Evolutionary conservation across 2,888 invertebrate species (phyloP).

Genomic region (Dicyrtomina minuta): DNA sequence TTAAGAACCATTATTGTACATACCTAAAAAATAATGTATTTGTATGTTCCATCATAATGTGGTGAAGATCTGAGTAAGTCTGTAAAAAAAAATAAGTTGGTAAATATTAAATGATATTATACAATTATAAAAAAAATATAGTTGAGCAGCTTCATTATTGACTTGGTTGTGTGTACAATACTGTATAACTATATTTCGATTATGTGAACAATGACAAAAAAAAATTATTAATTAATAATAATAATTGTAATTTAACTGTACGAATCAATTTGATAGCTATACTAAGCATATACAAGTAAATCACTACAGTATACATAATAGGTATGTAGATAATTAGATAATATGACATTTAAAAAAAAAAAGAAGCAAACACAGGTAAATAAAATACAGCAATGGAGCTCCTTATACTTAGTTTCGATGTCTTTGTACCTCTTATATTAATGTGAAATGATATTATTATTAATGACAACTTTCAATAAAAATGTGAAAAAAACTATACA

Average conservation of each 20-base stretch:
- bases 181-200: too few species aligned
- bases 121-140: too few species aligned
- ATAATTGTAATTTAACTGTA: background rate
- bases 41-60: too few species aligned
- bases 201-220: too few species aligned
- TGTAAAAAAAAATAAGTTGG: too few species aligned
- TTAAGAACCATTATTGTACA: too few species aligned
- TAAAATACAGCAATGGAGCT: slow-evolving; percentile 21
- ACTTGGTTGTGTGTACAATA: too few species aligned
- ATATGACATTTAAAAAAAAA: background rate
- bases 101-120: too few species aligned
- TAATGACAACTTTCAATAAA: slow-evolving; percentile 44
- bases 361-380: background rate
- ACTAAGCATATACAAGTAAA: background rate
- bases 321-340: background rate
- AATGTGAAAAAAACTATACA: slow-evolving; percentile 33
- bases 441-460: slow-evolving; percentile 44
- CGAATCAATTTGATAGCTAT: too few species aligned
- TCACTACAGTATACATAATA: background rate
- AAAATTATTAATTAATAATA: background rate
- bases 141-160: too few species aligned
- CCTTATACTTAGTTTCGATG: slow-evolving; percentile 36
- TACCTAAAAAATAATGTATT: too few species aligned
- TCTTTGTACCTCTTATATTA: slow-evolving; percentile 48
- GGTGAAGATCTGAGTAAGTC: too few species aligned